Evolutionary conservation across 2,888 invertebrate genomes (phyloP), one percentile per base, ranked within the genome.

Genomic region (Autographa gamma): DNA sequence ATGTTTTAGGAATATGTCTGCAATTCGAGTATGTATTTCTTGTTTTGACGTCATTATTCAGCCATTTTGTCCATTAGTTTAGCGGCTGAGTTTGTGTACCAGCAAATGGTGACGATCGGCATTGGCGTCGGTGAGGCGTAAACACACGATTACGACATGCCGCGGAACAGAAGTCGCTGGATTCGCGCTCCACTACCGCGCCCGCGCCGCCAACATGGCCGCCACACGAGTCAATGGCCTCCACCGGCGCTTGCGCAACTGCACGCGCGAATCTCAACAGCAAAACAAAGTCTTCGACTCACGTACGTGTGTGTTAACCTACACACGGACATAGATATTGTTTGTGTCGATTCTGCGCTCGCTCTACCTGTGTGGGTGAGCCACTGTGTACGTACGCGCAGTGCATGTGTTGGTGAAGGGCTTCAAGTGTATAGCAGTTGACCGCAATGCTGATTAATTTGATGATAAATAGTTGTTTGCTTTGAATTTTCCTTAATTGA

Each of bases 211-310:
- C 90, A 91, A 91, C 86, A 92, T 92, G 93, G 91, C 93, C 86
- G 91, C 91, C 90, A 85, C 88, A 84, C 87, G 92, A 93, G 95
- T 95, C 95, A 95, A 95, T 88, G 95, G 95, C 95, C 95, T 95
- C 95, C 93, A 92, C 86, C 88, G 82, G 89, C 91, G 93, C 93
- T 95, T 95, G 95, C 95, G 95, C 95, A 95, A 95, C 92, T 87
- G 88, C 93, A 92, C 94, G 92, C 94, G 94, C 95, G 95, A 95
- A 95, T 95, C 95, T 95, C 93, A 90, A 93, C 93, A 88, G 93
- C 95, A 93, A 95, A 95, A 95, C 94, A 94, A 93, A 93, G 90
- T 93, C 91, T 90, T 89, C 82, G 79, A 41, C 56, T 32, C 80
- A 76, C 82, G 79, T 65, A 64, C 71, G 80, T 81, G 77, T 86